Evolutionary conservation across 2,797 vertebrate genomes (phyloP).

Genomic region (Amazona finschi): DNA sequence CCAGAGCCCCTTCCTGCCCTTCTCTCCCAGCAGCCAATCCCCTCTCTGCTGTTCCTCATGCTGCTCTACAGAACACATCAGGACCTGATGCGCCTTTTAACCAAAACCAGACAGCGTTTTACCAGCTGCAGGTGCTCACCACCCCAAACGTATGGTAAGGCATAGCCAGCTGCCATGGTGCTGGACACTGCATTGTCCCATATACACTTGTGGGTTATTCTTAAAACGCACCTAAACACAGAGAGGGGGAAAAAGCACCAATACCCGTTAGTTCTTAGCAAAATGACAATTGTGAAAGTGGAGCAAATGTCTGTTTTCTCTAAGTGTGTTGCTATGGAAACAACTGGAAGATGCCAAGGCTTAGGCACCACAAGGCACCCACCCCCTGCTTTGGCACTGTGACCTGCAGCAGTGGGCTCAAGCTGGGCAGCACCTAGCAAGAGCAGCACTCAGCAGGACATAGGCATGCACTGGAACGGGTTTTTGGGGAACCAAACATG

Average conservation of each 20-base stretch:
- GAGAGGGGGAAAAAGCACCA: neutral
- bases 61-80: neutral
- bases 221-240: neutral
- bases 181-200: neutral
- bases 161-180: neutral
- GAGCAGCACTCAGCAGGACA: neutral
- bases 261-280: neutral
- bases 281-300: neutral
- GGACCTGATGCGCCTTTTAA: neutral
- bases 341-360: neutral
- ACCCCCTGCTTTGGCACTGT: neutral
- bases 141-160: accelerated
- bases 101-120: neutral
- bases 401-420: accelerated
- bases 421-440: accelerated
- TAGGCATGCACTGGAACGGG: accelerated
- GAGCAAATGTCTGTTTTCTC: slow-evolving; percentile 32
- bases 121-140: neutral
- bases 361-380: accelerated
- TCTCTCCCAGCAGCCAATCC: neutral
- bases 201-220: neutral
- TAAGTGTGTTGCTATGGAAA: neutral
- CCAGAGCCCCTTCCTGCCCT: neutral
- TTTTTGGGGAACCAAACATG: accelerated
- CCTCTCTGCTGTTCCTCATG: neutral